These are phyloP conservation scores for Pocillopora verrucosa DNA, from an alignment of 64 coral and sea anemone genomes.

Conservation along the genomic window DNA sequence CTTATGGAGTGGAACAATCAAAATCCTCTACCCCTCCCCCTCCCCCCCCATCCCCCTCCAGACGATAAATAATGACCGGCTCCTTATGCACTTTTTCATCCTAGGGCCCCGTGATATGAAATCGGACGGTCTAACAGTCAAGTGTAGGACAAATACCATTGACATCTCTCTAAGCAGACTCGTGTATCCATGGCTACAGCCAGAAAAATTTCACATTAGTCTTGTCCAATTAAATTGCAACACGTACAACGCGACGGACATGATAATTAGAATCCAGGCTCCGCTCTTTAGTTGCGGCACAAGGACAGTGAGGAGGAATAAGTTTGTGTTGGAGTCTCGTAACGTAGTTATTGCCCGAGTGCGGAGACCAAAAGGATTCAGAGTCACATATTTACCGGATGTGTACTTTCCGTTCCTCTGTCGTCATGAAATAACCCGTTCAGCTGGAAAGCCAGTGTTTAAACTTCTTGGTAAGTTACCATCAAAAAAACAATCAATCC, in stretches of 20 bases:
- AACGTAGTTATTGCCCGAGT: background rate
- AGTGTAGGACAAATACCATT: background rate
- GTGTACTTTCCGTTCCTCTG: conserved; percentile 1
- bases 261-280: background rate
- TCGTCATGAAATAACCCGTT: background rate
- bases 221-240: conserved; percentile 21
- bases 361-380: background rate
- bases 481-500: too few species aligned
- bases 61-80: too few species aligned
- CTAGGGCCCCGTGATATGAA: conserved; percentile 13
- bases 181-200: conserved; percentile 18
- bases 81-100: background rate
- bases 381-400: conserved; percentile 10
- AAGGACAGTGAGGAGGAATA: background rate
- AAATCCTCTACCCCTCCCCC: too few species aligned
- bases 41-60: too few species aligned
- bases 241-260: background rate
- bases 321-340: conserved; percentile 1
- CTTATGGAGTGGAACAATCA: too few species aligned
- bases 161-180: conserved; percentile 23
- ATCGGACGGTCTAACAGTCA: conserved; percentile 16
- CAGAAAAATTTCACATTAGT: background rate
- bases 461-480: conserved; percentile 9
- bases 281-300: conserved; percentile 9
- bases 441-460: background rate